These are phyloP conservation scores for Pangasius djambal DNA, from an alignment of 2,797 vertebrate species.

Conservation along the genomic window DNA sequence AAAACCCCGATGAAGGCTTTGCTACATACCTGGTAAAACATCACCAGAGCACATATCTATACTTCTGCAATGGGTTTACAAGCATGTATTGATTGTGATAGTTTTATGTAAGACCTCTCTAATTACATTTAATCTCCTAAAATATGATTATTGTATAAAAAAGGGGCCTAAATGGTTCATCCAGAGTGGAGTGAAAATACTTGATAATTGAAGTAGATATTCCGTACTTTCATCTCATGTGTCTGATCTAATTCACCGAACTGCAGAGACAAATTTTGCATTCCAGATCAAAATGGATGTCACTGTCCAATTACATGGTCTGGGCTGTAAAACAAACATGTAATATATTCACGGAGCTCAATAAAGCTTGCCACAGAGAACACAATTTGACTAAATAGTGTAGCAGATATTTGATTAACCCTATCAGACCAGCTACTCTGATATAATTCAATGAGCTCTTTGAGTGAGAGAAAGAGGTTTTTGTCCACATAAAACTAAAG, in stretches of 20 bases:
- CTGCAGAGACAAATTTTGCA: not conserved
- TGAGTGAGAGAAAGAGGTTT: not conserved
- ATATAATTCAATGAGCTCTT: not conserved
- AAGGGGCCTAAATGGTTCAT: not conserved
- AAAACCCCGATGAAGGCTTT: not conserved
- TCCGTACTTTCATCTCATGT: not conserved
- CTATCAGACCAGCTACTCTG: not conserved
- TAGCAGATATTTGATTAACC: not conserved
- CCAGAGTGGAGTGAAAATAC: not conserved
- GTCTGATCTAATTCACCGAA: not conserved
- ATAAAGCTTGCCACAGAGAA: not conserved
- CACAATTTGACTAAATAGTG: not conserved
- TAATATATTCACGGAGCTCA: not conserved
- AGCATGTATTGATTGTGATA: not conserved
- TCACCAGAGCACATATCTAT: not conserved
- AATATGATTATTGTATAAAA: not conserved
- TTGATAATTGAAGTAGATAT: not conserved
- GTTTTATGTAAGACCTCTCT: not conserved
- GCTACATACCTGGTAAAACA: not conserved
- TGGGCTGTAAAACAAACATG: not conserved
- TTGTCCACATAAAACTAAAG: not conserved
- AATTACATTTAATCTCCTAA: not conserved
- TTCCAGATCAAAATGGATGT: not conserved
- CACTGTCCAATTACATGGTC: not conserved
- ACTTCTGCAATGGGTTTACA: not conserved